Evolutionary conservation across 2,888 invertebrate genomes (phyloP).

Genomic region (Lycophotia porphyrea): DNA sequence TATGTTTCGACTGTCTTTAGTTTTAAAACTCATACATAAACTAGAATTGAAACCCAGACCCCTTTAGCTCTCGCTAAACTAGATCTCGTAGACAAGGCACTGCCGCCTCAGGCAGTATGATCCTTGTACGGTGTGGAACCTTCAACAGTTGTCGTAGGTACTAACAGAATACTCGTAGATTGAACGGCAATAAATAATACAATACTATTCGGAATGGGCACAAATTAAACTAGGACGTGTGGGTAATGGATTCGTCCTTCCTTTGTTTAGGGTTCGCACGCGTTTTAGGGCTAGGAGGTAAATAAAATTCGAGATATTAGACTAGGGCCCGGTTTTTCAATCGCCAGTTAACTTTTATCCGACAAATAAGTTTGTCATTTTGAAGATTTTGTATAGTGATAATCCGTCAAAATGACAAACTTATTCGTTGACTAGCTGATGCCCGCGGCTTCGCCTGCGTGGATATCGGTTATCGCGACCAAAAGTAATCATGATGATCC

Average conservation of each 20-base stretch:
- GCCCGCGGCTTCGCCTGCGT: too few relatives aligned
- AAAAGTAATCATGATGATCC: too few relatives aligned
- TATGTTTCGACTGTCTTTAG: not conserved
- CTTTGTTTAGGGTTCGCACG: conserved; percentile 47
- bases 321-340: too few relatives aligned
- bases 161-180: conserved; percentile 36
- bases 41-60: not conserved
- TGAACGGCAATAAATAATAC: conserved; percentile 63
- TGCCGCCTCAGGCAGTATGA: conserved; percentile 9
- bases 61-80: not conserved
- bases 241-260: conserved; percentile 78
- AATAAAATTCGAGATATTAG: not conserved
- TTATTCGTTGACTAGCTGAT: too few relatives aligned
- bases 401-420: too few relatives aligned
- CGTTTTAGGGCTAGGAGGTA: conserved; percentile 4
- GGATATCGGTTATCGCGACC: too few relatives aligned
- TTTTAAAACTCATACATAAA: not conserved
- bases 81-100: conserved; percentile 9
- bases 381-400: too few relatives aligned
- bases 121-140: conserved; percentile 16
- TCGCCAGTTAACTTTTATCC: too few relatives aligned
- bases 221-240: conserved; percentile 47
- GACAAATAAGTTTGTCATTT: too few relatives aligned
- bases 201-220: conserved; percentile 56
- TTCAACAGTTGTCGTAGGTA: conserved; percentile 8